These are phyloP conservation scores for Galerucella calmariensis DNA, from an alignment of 2,888 invertebrate species.

Conservation along the genomic window DNA sequence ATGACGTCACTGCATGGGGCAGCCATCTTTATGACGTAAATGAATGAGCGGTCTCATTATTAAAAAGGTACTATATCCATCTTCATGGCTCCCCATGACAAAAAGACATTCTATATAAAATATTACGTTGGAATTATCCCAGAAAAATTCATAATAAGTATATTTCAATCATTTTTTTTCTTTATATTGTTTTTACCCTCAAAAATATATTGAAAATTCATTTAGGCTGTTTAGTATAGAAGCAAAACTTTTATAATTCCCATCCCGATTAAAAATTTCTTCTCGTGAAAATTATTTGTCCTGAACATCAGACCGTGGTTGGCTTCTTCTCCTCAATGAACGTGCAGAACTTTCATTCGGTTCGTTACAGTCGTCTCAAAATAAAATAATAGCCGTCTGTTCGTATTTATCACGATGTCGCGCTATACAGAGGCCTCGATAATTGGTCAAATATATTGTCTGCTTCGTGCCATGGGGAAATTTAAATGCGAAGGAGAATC, in stretches of 20 bases:
- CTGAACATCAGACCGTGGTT: constrained; percentile 11
- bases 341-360: constrained; percentile 54
- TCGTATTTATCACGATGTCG: constrained; percentile 62
- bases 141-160: no score
- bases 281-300: constrained; percentile 8
- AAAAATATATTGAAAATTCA: not conserved
- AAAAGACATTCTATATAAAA: no score
- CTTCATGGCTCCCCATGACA: no score
- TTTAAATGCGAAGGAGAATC: constrained; percentile 42
- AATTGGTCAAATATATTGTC: constrained; percentile 64
- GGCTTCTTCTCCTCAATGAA: constrained; percentile 40
- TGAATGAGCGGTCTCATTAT: no score
- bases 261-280: not conserved
- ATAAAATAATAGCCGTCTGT: constrained; percentile 61
- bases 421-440: constrained; percentile 55
- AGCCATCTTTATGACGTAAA: no score
- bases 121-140: no score
- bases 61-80: no score
- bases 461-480: constrained; percentile 53
- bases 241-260: not conserved
- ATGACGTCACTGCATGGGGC: no score
- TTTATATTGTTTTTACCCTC: not conserved
- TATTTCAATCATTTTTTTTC: no score
- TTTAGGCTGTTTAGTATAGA: not conserved
- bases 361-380: constrained; percentile 58